Evolutionary conservation across 2,797 vertebrate species (phyloP), one percentile per base, ranked within the genome.

Genomic region (Sparidentex hasta): DNA sequence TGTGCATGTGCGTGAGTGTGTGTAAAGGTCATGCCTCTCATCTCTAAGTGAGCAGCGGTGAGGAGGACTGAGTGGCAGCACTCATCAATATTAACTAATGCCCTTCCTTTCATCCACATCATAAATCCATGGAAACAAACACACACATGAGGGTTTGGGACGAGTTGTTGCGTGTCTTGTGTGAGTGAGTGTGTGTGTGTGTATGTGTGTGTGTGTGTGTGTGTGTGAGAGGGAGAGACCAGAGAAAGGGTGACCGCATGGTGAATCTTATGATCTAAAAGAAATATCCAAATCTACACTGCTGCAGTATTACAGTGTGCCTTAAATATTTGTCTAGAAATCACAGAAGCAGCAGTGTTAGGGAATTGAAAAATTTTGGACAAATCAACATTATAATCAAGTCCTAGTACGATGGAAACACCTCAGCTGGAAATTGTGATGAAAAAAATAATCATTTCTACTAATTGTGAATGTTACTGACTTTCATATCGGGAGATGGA

Each of bases 21-120:
- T 71, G 70, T 71, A 93, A 93, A 95, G 92, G 93, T 92, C 93
- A 93, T 69, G 66, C 76, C 87, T 93, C 91, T 93, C 91, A 92
- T 93, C 92, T 91, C 87, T 82, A 83, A 91, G 89, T 87, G 87
- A 89, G 82, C 84, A 82, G 87, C 85, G 33, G 86, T 87, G 85
- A 90, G 89, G 83, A 82, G 77, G 72, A 68, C 76, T 83, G 87
- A 94, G 90, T 91, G 91, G 91, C 91, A 92, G 88, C 88, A 83
- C 88, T 94, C 92, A 94, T 94, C 93, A 94, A 94, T 95, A 95
- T 93, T 94, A 93, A 93, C 90, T 88, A 93, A 89, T 89, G 92
- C 89, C 89, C 90, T 94, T 93, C 85, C 89, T 94, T 95, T 94
- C 87, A 94, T 93, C 90, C 81, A 74, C 88, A 86, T 84, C 90